Percentiles rank a stretch among this genome's conserved stretches.
Conservation (phyloP, 64 coral and sea anemone genomes). For the Stylophora pistillata region DNA sequence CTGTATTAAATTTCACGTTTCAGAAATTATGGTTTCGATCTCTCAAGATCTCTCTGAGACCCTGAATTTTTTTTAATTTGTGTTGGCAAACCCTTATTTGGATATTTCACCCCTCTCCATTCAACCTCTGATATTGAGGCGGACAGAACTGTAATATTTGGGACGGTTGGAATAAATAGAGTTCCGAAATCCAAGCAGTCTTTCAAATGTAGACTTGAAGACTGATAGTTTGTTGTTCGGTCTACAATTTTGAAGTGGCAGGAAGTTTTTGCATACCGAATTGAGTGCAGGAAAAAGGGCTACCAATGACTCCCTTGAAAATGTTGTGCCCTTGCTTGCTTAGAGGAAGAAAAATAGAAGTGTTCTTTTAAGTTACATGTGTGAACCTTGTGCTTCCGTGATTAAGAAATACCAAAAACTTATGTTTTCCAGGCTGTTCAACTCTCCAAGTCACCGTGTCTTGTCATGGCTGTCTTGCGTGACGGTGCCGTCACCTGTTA, state of each 20-base stretch:
- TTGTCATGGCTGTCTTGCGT: slow-evolving; percentile 73
- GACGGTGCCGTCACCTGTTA: slow-evolving; percentile 80
- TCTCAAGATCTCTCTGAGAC: too few relatives aligned
- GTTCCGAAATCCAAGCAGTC: background rate
- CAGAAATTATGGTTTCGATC: too few relatives aligned
- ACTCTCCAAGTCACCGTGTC: slow-evolving; percentile 54
- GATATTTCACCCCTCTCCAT: too few relatives aligned
- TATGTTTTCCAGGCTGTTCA: slow-evolving; percentile 40
- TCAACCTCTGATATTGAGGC: too few relatives aligned
- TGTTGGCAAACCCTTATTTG: too few relatives aligned
- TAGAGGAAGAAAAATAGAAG: background rate
- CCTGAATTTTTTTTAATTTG: too few relatives aligned
- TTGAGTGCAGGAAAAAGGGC: background rate
- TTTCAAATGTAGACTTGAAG: background rate
- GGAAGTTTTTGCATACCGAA: background rate
- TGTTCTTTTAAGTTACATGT: background rate
- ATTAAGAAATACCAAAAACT: background rate
- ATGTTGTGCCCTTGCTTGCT: background rate
- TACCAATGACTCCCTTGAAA: background rate
- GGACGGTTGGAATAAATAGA: background rate
- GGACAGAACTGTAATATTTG: background rate
- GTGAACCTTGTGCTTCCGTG: too few relatives aligned
- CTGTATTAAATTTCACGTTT: too few relatives aligned
- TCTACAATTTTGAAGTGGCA: background rate
- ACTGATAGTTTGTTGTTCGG: background rate